Base-by-base conservation (phyloP, 2,888 invertebrate species). In the Catonia carolina region DNA sequence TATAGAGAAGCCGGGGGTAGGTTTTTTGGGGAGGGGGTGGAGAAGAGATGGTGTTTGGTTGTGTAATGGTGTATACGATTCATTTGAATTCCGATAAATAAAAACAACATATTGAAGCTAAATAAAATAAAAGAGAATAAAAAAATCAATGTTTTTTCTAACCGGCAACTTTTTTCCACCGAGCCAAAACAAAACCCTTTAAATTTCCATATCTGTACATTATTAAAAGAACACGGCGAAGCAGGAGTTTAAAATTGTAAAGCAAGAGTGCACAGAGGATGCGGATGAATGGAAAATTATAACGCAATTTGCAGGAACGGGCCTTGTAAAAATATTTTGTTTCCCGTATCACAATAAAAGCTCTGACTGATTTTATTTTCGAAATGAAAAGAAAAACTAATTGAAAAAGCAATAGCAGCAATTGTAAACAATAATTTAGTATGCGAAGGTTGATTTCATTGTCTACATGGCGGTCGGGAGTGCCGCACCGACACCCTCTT, bases 391-490 rank as follows among this genome's bases (percentile, higher is more conserved):
- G 61, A 61, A 60, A 61, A 61, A 61, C 62, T 61, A 61, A 62
- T 63, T 58, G 61, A 53, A 60, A 60, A 60, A 60, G 58, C 60
- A 59, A 57, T 57, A 56, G 50, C 49, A 27, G 53, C 57, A 48
- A 58, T 58, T 59, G 61, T 60, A 61, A 59, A 63, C 62, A 62
- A 61, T 61, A 60, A 62, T 62, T 61, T 61, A 56, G 60, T 56
- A 63, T 59, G 60, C 63, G 60, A 60, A 60, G 61, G 61, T 60
- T 54, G 60, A 61, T 61, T 61, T 60, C 61, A 62, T 62, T 62
- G 64, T 61, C 56, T 57, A 56, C 60, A 52, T 37, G 39, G 22
- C 20, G 42, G 54, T 39, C 37, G 60, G 52, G 48, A 55, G 53
- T 41, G 49, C 53, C n/a, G n/a, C n/a, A n/a, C n/a, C n/a, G n/a